These are phyloP conservation scores for Petromus typicus DNA, from an alignment of 2,113 vertebrate species.

Conservation along the genomic window DNA sequence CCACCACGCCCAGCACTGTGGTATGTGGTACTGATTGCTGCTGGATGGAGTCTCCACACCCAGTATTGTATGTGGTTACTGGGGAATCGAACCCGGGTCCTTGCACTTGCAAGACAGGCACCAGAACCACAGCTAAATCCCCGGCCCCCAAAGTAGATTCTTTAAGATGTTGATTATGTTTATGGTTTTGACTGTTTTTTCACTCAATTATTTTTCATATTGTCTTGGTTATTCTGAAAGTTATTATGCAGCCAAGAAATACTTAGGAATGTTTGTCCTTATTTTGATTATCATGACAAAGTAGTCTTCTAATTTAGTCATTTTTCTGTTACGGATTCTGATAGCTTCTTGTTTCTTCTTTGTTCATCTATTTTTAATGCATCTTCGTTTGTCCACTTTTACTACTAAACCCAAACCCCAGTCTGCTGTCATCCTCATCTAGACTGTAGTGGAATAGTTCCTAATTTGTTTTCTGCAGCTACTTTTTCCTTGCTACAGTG, in stretches of 20 bases:
- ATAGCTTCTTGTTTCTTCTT: constrained; percentile 12
- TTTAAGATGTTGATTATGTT: constrained; percentile 37
- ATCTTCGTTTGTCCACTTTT: neutral
- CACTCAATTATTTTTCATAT: neutral
- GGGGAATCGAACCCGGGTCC: too few relatives aligned
- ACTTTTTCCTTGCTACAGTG: neutral
- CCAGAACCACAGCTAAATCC: too few relatives aligned
- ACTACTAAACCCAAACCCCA: neutral
- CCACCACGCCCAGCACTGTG: too few relatives aligned
- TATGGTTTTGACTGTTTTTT: constrained; percentile 20
- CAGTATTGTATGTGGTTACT: too few relatives aligned
- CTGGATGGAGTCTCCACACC: too few relatives aligned
- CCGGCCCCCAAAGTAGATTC: too few relatives aligned
- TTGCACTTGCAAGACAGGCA: too few relatives aligned
- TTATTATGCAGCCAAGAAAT: constrained; percentile 30
- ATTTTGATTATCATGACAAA: neutral
- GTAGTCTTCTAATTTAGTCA: neutral
- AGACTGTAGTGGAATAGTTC: neutral
- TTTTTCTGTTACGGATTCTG: neutral
- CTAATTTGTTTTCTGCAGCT: neutral
- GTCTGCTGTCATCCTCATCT: neutral
- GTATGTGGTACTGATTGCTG: too few relatives aligned
- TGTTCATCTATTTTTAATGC: neutral
- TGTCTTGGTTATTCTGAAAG: constrained; percentile 51
- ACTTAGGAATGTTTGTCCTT: neutral